Conservation (phyloP, 2,113 vertebrate species). For the Gymnogyps californianus region DNA sequence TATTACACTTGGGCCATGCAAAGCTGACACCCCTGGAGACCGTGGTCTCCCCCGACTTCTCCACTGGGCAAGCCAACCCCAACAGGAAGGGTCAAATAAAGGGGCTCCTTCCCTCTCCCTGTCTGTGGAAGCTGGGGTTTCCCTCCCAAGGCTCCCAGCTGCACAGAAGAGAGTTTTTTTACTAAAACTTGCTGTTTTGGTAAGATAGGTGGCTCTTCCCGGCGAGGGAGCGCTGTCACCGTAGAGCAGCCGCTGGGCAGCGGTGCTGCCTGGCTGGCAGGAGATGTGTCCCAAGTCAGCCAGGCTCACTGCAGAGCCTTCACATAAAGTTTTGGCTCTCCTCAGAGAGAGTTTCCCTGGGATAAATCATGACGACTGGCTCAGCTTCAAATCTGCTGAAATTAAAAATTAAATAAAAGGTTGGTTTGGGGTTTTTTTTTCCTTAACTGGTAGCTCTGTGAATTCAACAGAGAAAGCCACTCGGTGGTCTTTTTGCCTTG, state of each 20-base stretch:
- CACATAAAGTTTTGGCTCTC: background rate
- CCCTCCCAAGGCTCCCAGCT: background rate
- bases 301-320: background rate
- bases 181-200: background rate
- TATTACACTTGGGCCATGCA: background rate
- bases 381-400: background rate
- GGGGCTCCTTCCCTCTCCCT: background rate
- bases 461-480: background rate
- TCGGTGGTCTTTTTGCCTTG: background rate
- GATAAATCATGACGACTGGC: background rate
- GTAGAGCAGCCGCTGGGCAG: background rate
- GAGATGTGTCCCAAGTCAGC: background rate
- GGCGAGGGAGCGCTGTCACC: background rate
- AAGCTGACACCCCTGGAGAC: background rate
- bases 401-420: background rate
- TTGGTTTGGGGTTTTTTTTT: background rate
- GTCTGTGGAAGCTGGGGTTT: background rate
- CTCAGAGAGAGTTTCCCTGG: background rate
- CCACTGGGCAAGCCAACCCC: fast-evolving
- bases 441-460: background rate
- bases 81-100: background rate
- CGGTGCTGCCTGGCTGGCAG: background rate
- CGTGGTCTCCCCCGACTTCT: fast-evolving
- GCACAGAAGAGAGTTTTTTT: background rate
- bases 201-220: background rate